Base-by-base conservation (phyloP, 2,888 invertebrate genomes). In the Phoenoteleia sp. region DNA sequence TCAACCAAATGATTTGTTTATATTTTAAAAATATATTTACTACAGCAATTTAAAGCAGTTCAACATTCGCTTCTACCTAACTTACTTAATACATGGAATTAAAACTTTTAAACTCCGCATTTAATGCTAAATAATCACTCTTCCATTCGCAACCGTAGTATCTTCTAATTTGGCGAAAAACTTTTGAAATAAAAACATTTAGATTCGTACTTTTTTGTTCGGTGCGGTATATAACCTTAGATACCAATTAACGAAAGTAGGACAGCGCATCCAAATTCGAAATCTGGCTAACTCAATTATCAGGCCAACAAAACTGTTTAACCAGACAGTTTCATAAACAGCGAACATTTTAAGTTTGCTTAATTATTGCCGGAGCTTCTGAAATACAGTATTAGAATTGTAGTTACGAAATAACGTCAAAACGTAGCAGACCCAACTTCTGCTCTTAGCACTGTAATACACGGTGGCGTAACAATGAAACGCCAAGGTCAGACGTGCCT, bases 361-460 rank as follows among this genome's bases (percentile, higher is more conserved):
- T 67, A 67, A 67, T 67, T 77, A 58, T 45, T 19, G 25, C 11
- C 17, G 52, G 9, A 47, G 64, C 9, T 23, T 45, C 19, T 27
- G 21, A 56, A 39, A 45, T 45, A 47, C 58, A 15, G 9, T 11
- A 49, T 58, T 47, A 58, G 33, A n/a, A 36, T 11, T 39, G 66
- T 27, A 56, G 25, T 19, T n/a, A 76, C 56, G 47, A 66, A 66
- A 66, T 66, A 62, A 75, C 54, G 54, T 52, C 27, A 64, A 64
- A 69, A 27, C n/a, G 23, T 29, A 47, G 39, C 47, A 13, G 23
- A 19, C 19, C 6, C 21, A 52, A 74, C 56, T 67, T 67, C 36
- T 77, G 45, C 52, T 67, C 49, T 77, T 66, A 47, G 39, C 60
- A 9, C 27, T 67, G 58, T 77, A 77, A 60, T 67, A 58, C 58